phyloP scores from a whole-genome alignment of 2,113 vertebrate genomes.

The Poeciliopsis retropinna region DNA sequence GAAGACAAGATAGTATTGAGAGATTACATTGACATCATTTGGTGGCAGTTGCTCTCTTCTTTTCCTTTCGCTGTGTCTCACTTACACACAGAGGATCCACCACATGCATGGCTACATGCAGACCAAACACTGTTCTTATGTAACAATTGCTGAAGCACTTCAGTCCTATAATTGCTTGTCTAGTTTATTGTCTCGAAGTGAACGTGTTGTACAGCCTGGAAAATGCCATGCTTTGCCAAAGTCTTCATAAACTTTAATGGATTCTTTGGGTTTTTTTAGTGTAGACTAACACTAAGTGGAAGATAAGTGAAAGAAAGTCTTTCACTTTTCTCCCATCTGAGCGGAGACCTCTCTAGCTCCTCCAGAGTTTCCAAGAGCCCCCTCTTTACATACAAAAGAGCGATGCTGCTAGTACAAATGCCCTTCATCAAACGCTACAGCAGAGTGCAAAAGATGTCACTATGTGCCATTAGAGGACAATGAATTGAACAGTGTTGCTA shows the following conservation, averaged over 20 bases:
- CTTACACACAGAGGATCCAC: constrained; percentile 11
- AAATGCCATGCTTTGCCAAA: neutral
- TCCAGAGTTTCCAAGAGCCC: too few species aligned
- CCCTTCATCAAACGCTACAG: too few species aligned
- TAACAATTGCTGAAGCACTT: neutral
- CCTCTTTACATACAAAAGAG: too few species aligned
- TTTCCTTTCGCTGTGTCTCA: constrained; percentile 16
- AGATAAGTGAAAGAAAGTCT: neutral
- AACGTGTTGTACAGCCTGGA: neutral
- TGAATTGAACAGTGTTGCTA: neutral
- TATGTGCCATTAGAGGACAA: neutral
- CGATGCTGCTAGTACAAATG: too few species aligned
- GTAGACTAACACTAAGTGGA: neutral
- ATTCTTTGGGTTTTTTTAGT: neutral
- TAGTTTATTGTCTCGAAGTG: neutral
- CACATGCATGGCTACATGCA: neutral
- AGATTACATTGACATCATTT: constrained; percentile 79
- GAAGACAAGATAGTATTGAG: constrained; percentile 80
- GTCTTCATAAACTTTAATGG: neutral
- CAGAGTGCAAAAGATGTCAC: too few species aligned
- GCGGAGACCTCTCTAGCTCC: too few species aligned
- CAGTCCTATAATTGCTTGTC: neutral
- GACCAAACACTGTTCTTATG: too few species aligned
- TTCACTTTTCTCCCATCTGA: too few species aligned
- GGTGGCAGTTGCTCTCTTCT: constrained; percentile 56